Conservation (phyloP, 2,113 vertebrate species). For the Psettodes erumei region DNA sequence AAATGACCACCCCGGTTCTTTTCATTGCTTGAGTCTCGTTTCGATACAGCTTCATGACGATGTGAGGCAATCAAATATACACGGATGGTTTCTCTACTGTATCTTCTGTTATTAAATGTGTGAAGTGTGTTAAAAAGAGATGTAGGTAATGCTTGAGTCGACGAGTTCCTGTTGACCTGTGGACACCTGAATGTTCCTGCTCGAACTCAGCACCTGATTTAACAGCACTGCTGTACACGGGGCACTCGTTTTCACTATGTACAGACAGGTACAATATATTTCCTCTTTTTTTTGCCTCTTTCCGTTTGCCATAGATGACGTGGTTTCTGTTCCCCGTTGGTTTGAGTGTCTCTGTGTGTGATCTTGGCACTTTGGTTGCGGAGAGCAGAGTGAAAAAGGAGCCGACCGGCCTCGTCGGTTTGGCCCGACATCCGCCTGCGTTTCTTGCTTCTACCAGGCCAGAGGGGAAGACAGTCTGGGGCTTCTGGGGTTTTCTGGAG, state of each 20-base stretch:
- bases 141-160: constrained; percentile 3
- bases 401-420: constrained; percentile 20
- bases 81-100: neutral
- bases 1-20: constrained; percentile 33
- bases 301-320: constrained; percentile 35
- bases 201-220: constrained; percentile 57
- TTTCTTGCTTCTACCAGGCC: constrained; percentile 88
- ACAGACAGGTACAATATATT: constrained; percentile 1
- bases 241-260: constrained; percentile 9
- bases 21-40: constrained; percentile 15
- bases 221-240: constrained; percentile 42
- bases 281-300: neutral
- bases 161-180: constrained; percentile 23
- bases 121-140: constrained; percentile 23
- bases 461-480: constrained; percentile 90
- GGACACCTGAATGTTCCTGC: constrained; percentile 56
- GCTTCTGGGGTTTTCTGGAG: constrained; percentile 87
- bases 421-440: constrained; percentile 8
- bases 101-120: neutral
- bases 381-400: constrained; percentile 65
- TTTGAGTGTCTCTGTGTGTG: constrained; percentile 59
- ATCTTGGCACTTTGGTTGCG: constrained; percentile 80
- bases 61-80: neutral
- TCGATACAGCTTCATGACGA: constrained; percentile 16
- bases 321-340: constrained; percentile 48